These are phyloP conservation scores for Venturia canescens DNA, from an alignment of 1,140 invertebrate species.

Conservation along the genomic window DNA sequence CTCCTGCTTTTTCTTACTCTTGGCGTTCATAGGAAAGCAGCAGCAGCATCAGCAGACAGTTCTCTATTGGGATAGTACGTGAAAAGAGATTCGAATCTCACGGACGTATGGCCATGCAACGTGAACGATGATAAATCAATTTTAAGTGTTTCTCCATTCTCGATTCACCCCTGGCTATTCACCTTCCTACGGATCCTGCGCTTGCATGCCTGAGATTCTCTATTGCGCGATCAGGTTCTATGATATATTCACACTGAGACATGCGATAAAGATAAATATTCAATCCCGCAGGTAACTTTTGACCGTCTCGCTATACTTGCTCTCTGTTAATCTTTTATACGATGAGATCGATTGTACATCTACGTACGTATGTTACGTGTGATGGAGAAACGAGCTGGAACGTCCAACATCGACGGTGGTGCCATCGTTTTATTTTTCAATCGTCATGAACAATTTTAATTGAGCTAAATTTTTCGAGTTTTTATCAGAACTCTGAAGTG, in stretches of 20 bases:
- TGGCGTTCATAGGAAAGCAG: slow-evolving; percentile 14
- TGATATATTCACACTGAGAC: slow-evolving; percentile 10
- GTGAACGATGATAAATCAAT: slow-evolving; percentile 52
- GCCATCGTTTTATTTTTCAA: no score
- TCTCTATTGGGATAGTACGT: slow-evolving; percentile 27
- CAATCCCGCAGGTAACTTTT: slow-evolving; percentile 10
- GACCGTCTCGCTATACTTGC: neutral
- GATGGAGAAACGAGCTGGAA: neutral
- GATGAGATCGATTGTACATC: neutral
- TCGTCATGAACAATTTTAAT: no score
- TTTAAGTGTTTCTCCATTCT: slow-evolving; percentile 43
- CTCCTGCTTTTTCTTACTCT: slow-evolving; percentile 11
- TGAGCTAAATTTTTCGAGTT: no score
- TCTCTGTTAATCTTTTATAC: slow-evolving; percentile 4
- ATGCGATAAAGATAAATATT: slow-evolving; percentile 32
- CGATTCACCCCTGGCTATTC: slow-evolving; percentile 42
- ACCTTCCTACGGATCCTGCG: slow-evolving; percentile 16
- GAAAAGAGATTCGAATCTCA: slow-evolving; percentile 49
- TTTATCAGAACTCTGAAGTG: no score
- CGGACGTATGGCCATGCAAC: slow-evolving; percentile 39
- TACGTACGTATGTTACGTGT: neutral
- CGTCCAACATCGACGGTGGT: neutral
- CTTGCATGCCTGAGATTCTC: slow-evolving; percentile 17
- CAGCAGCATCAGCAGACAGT: slow-evolving; percentile 1
- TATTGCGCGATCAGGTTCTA: slow-evolving; percentile 18